phyloP scores from a whole-genome alignment of 1,140 invertebrate species.

The Cotesia vestalis region DNA sequence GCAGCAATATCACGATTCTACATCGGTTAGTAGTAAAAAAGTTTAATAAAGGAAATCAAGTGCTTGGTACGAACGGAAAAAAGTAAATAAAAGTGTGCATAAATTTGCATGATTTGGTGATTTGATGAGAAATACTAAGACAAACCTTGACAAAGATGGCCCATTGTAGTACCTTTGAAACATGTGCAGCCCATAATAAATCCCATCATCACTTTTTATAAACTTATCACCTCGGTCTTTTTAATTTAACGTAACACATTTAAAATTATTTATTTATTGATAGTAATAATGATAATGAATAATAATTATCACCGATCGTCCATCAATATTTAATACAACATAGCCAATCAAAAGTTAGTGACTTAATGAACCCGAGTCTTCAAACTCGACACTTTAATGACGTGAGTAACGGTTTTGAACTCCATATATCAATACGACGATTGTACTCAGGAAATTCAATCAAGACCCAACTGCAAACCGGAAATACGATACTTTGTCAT shows the following conservation, averaged over 20 bases:
- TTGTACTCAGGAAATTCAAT: constrained; percentile 14
- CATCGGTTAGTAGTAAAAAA: neutral
- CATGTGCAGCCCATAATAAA: constrained; percentile 90
- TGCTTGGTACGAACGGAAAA: neutral
- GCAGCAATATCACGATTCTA: neutral
- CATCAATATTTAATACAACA: neutral
- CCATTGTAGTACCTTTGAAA: constrained; percentile 78
- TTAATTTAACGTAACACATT: constrained; percentile 1
- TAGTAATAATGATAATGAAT: no score
- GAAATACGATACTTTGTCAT: constrained; percentile 20
- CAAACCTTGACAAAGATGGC: constrained; percentile 63
- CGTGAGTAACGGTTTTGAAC: constrained; percentile 21
- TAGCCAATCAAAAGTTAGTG: no score
- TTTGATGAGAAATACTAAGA: constrained; percentile 30
- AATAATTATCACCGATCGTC: neutral
- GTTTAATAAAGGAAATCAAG: neutral
- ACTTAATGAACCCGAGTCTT: neutral
- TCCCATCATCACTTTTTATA: constrained; percentile 75
- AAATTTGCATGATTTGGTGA: neutral
- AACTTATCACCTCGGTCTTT: neutral
- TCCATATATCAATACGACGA: constrained; percentile 9
- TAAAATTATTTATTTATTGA: neutral
- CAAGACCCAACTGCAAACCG: constrained; percentile 10
- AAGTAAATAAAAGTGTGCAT: constrained; percentile 1
- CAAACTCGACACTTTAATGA: constrained; percentile 10